These are phyloP conservation scores for Trididemnum miniatum DNA, from an alignment of 23 tunicate genomes.

Conservation along the genomic window DNA sequence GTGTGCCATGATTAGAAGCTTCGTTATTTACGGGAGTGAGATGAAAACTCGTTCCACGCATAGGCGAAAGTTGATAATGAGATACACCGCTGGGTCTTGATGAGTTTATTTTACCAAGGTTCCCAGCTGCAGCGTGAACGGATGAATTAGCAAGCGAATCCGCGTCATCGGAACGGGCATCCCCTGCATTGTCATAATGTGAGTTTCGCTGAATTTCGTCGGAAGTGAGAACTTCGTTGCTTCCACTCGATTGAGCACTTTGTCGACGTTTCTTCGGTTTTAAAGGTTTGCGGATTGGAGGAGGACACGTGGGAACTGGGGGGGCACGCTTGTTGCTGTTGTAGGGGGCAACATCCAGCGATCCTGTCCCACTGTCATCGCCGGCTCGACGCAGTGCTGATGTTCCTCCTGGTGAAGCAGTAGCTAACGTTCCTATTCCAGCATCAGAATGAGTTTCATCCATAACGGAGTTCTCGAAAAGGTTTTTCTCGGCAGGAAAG, in stretches of 20 bases:
- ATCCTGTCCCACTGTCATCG: slow-evolving; percentile 91
- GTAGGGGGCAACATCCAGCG: slow-evolving; percentile 70
- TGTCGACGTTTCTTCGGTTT: slow-evolving; percentile 34
- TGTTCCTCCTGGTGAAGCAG: slow-evolving; percentile 59
- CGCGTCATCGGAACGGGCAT: slow-evolving; percentile 24
- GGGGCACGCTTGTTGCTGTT: slow-evolving; percentile 64
- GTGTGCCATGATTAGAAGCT: background rate
- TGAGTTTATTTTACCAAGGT: slow-evolving; percentile 39
- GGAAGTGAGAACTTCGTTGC: background rate
- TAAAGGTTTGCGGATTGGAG: slow-evolving; percentile 41
- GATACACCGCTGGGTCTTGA: slow-evolving; percentile 11
- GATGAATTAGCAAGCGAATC: slow-evolving; percentile 34
- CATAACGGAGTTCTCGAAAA: background rate
- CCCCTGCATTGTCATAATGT: slow-evolving; percentile 63
- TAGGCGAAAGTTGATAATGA: too few relatives aligned
- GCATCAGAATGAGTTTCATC: slow-evolving; percentile 13
- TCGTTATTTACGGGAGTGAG: background rate
- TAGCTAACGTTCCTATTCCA: slow-evolving; percentile 66
- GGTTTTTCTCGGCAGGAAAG: slow-evolving; percentile 3
- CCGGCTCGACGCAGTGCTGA: slow-evolving; percentile 40
- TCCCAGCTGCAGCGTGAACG: slow-evolving; percentile 69
- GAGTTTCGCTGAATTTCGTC: slow-evolving; percentile 39
- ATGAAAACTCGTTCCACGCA: background rate
- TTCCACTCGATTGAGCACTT: background rate
- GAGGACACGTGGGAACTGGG: slow-evolving; percentile 28